A percentile compares a stretch with the other conserved stretches of the same genome.
phyloP scores from a whole-genome alignment of 2,113 vertebrate species.

The Lagopus leucura region DNA sequence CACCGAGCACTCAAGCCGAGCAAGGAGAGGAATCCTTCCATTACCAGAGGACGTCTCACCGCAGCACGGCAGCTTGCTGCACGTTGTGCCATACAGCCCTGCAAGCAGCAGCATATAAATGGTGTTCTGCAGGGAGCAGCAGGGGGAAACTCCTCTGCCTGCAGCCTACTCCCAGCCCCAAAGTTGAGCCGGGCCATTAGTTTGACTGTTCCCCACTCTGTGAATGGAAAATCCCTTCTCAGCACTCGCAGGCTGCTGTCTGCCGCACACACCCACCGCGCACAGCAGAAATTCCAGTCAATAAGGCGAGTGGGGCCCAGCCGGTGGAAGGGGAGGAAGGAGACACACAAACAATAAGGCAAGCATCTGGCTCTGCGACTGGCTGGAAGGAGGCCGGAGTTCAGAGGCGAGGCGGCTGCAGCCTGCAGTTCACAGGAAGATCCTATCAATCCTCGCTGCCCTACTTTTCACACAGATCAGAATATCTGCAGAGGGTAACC shows the following conservation, averaged over 20 bases:
- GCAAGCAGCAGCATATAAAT: background rate
- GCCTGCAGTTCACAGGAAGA: slow-evolving; percentile 56
- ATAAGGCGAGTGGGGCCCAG: slow-evolving; percentile 74
- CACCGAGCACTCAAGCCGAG: slow-evolving; percentile 14
- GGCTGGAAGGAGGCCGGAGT: slow-evolving; percentile 65
- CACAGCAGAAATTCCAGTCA: slow-evolving; percentile 75
- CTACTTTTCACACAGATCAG: slow-evolving; percentile 50
- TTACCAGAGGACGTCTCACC: slow-evolving; percentile 18
- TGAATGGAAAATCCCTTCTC: slow-evolving; percentile 75
- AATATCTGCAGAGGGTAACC: slow-evolving; percentile 38
- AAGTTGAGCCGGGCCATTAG: slow-evolving; percentile 68
- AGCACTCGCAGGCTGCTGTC: slow-evolving; percentile 67
- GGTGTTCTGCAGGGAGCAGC: background rate
- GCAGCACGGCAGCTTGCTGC: background rate
- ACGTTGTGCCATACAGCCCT: background rate
- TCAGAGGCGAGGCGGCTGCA: slow-evolving; percentile 50
- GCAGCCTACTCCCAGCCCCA: slow-evolving; percentile 33
- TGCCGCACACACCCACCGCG: slow-evolving; percentile 76
- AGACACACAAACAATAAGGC: slow-evolving; percentile 76
- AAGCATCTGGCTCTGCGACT: slow-evolving; percentile 73
- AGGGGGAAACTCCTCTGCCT: slow-evolving; percentile 42
- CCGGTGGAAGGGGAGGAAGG: slow-evolving; percentile 69
- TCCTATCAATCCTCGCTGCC: slow-evolving; percentile 43
- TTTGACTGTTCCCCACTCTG: slow-evolving; percentile 67
- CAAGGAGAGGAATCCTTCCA: background rate